Conservation (phyloP, 92 coral and sea anemone genomes). For the Porites evermanni region DNA sequence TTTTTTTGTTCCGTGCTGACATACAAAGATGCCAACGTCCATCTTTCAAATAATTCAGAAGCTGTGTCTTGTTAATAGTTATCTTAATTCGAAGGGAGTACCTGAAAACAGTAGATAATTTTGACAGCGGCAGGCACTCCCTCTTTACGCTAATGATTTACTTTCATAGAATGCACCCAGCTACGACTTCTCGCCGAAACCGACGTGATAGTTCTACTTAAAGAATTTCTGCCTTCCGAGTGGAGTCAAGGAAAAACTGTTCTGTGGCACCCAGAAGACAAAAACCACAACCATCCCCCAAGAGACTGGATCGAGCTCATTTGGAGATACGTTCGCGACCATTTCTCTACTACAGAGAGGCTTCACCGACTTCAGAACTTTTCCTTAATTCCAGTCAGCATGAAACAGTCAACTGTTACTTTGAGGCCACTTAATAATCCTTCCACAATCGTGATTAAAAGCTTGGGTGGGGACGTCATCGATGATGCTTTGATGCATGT, state of each 20-base stretch:
- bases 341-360: slow-evolving; percentile 42
- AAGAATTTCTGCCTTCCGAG: slow-evolving; percentile 54
- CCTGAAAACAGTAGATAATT: too few species aligned
- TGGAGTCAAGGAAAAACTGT: slow-evolving; percentile 58
- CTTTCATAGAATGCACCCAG: slow-evolving; percentile 25
- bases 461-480: slow-evolving; percentile 19
- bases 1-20: not conserved
- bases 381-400: slow-evolving; percentile 67
- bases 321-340: slow-evolving; percentile 72
- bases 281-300: slow-evolving; percentile 68
- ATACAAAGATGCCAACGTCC: not conserved
- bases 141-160: not conserved
- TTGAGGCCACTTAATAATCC: slow-evolving; percentile 59
- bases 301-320: slow-evolving; percentile 73
- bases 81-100: too few species aligned
- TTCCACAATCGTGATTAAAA: slow-evolving; percentile 47
- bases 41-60: not conserved
- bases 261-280: slow-evolving; percentile 63
- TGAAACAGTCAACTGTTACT: slow-evolving; percentile 22
- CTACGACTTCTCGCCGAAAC: not conserved
- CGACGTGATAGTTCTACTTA: slow-evolving; percentile 26
- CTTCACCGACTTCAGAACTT: slow-evolving; percentile 54
- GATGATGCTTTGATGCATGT: slow-evolving; percentile 21
- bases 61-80: too few species aligned
- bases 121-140: not conserved